A percentile compares a stretch with the other conserved stretches of the same genome.
phyloP scores from a whole-genome alignment of 2,113 vertebrate genomes.

The Rhea americana region DNA sequence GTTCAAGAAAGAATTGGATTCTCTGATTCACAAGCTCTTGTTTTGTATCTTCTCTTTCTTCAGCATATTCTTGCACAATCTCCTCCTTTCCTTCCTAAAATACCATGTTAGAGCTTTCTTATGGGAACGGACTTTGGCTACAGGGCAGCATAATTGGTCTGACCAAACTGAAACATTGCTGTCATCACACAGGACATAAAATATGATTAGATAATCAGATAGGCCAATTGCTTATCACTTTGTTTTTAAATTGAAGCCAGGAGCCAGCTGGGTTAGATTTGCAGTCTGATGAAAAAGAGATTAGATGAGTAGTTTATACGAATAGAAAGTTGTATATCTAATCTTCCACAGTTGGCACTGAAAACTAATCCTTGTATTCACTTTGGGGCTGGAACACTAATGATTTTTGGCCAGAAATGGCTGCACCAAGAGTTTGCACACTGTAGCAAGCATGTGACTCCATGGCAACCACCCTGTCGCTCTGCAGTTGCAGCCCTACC shows the following conservation, averaged over 20 bases:
- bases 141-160: background rate
- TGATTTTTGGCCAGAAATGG: background rate
- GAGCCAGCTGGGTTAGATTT: conserved; percentile 37
- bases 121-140: background rate
- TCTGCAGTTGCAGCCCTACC: background rate
- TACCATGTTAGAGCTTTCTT: background rate
- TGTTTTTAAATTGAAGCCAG: conserved; percentile 1
- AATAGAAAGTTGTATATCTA: background rate
- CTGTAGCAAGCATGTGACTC: conserved; percentile 30
- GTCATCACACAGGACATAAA: background rate
- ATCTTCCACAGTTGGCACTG: background rate
- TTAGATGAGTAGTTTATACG: background rate
- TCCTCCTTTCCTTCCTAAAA: background rate
- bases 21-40: background rate
- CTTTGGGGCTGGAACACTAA: background rate
- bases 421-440: background rate
- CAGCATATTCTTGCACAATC: background rate
- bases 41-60: background rate
- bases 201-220: background rate
- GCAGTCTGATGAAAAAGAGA: background rate
- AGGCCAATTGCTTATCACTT: background rate
- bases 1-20: conserved; percentile 32
- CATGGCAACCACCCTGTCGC: conserved; percentile 43
- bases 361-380: background rate
- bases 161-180: background rate